Base-by-base conservation (phyloP, 2,797 vertebrate genomes). In the Gouania willdenowi region DNA sequence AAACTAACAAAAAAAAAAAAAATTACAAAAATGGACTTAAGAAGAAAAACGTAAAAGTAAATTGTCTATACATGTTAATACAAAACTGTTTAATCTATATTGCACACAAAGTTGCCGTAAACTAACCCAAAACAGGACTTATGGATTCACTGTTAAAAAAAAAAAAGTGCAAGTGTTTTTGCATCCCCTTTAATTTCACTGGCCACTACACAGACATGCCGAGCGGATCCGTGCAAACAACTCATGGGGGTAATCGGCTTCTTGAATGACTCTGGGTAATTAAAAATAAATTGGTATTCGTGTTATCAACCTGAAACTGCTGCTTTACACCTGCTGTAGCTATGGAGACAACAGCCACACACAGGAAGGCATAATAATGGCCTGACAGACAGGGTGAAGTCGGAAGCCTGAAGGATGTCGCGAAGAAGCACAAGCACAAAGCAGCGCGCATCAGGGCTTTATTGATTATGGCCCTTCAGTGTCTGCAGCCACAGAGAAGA, bases 201-300 rank as follows among this genome's bases (percentile, higher is more conserved):
- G 41, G 48, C 65, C 75, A 78, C 70, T 79, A 71, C 66, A 57
- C 63, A 69, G 61, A 64, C 64, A 59, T 12, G 21, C 50, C 34
- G 53, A 65, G 61, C 25, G 26, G 26, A 53, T 74, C 48, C 42
- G 35, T 11, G 31, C 49, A 28, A 39, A 72, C 66, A 66, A 64
- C 75, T 77, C 66, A 64, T 45, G 33, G 48, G 50, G 47, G 50
- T 75, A 61, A 81, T 82, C 70, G 58, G 52, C 66, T 46, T 76
- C 40, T 59, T 67, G 60, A 75, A 76, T 61, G 52, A 67, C 66
- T 80, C 47, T 19, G 13, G 3, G 70, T 76, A 82, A 81, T 73
- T 79, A 73, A 82, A 81, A 76, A 46, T 55, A 66, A 77, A 85
- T 76, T 75, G 60, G 53, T 63, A 66, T 72, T 72, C 15, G 14